Evolutionary conservation across 2,888 invertebrate genomes (phyloP), one percentile per base, ranked within the genome.

Genomic region (Rhogogaster chlorosoma): DNA sequence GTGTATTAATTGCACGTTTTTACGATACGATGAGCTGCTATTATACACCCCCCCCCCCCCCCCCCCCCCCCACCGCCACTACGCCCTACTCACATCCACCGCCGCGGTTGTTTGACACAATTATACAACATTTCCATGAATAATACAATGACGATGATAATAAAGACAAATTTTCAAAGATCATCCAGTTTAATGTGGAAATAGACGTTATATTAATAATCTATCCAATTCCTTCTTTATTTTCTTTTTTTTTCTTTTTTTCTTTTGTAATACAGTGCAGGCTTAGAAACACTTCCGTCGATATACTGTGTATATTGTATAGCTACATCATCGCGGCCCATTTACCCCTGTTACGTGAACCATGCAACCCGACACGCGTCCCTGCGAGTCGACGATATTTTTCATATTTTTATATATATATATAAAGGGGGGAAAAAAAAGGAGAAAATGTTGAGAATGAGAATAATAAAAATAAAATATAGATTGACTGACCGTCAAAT

Each of bases 1-100:
- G 71, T 42, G 42, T 42, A 73, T 42, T 73, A 73, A 73, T 73
- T 73, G 71, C 38, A 73, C 38, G 71, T 73, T 73, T 73, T 73
- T 67, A 67, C 67, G 67, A 67, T 67, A 67, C 67, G 29, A 67
- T 67, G 67, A 67, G 12, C 67, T 32, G 32, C 32, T 61, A 61
- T 61, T 61, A 61, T 61, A 26, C 4, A 12, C 15, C 12, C 45
- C 12, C 15, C 4, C 12, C 10, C 12, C 45, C 12, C 15, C 15
- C 12, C 15, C 4, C 12, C n/a, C n/a, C n/a, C 12, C 15, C 4
- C 12, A 42, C 12, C 45, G 45, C 15, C 15, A 45, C 2, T n/a
- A n/a, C n/a, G n/a, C n/a, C n/a, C n/a, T n/a, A n/a, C n/a, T n/a
- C n/a, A n/a, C n/a, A n/a, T n/a, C 45, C 45, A 45, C 12, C 12